A percentile compares a stretch with the other conserved stretches of the same genome.
These are phyloP conservation scores for Saturnia japonica DNA, from an alignment of 2,888 invertebrate species.

Conservation along the genomic window DNA sequence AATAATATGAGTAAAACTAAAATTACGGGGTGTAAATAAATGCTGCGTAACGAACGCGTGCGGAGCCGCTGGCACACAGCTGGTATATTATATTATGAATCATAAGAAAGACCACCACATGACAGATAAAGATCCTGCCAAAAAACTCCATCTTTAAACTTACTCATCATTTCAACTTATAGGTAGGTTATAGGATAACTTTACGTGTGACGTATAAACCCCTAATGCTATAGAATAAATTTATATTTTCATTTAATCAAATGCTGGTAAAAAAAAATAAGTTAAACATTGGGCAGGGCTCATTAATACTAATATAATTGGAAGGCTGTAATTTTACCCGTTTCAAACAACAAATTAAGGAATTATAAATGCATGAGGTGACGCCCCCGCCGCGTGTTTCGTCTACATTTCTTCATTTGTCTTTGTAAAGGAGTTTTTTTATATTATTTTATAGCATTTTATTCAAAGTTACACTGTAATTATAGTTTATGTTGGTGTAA, in stretches of 20 bases:
- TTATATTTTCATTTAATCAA: not conserved
- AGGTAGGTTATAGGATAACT: too few relatives aligned
- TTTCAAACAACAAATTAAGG: slow-evolving; percentile 79
- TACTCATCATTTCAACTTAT: not conserved
- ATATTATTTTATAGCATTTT: slow-evolving; percentile 47
- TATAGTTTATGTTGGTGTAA: slow-evolving; percentile 54
- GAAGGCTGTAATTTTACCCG: slow-evolving; percentile 72
- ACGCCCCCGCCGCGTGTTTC: slow-evolving; percentile 67
- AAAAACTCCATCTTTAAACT: not conserved
- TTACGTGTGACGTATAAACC: not conserved
- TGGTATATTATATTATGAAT: too few relatives aligned
- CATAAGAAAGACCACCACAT: too few relatives aligned
- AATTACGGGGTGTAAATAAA: too few relatives aligned
- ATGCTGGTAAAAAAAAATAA: slow-evolving; percentile 44
- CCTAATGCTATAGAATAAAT: not conserved
- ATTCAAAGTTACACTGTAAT: slow-evolving; percentile 60
- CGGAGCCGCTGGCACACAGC: too few relatives aligned
- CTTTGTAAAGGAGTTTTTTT: slow-evolving; percentile 54
- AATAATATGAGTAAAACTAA: too few relatives aligned
- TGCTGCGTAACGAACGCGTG: too few relatives aligned
- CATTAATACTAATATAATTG: slow-evolving; percentile 80
- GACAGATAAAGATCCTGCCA: not conserved
- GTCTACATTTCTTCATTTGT: slow-evolving; percentile 73
- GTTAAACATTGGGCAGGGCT: slow-evolving; percentile 60
- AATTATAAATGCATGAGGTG: slow-evolving; percentile 74